A percentile compares a stretch with the other conserved stretches of the same genome.
Evolutionary conservation across 2,113 vertebrate genomes (phyloP).

Genomic region (Labrus mixtus): DNA sequence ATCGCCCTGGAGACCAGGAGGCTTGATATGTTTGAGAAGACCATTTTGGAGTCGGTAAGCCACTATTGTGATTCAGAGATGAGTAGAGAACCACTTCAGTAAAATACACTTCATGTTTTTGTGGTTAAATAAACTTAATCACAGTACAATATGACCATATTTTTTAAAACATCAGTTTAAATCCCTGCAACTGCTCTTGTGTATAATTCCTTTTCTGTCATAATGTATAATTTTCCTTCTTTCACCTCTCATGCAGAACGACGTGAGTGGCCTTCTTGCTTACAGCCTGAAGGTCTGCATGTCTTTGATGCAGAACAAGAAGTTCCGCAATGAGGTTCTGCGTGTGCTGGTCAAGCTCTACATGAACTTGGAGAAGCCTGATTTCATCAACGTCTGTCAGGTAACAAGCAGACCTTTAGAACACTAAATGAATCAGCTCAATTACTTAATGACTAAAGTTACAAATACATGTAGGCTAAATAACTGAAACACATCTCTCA

Average conservation of each 20-base stretch:
- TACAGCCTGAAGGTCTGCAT: slow-evolving; percentile 99
- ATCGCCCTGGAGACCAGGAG: slow-evolving; percentile 96
- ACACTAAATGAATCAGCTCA: neutral
- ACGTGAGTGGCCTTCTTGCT: slow-evolving; percentile 96
- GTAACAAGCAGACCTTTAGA: slow-evolving; percentile 72
- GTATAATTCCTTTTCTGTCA: neutral
- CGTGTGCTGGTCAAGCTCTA: slow-evolving; percentile 98
- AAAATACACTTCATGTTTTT: no score
- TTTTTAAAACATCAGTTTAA: neutral
- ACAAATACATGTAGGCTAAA: neutral
- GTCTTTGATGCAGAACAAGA: slow-evolving; percentile 99
- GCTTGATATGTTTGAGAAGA: slow-evolving; percentile 97
- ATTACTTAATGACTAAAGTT: neutral
- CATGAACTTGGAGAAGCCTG: slow-evolving; percentile 98
- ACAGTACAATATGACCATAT: neutral
- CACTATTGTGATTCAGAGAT: neutral
- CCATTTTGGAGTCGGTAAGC: slow-evolving; percentile 88
- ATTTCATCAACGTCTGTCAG: slow-evolving; percentile 99
- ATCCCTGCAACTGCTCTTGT: neutral
- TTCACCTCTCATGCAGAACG: slow-evolving; percentile 85
- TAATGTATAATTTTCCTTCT: neutral
- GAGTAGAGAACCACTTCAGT: no score
- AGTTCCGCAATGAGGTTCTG: slow-evolving; percentile 96
- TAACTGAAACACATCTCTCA: neutral
- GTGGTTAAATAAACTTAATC: neutral